Evolutionary conservation across 2,888 invertebrate species (phyloP).

Genomic region (Belgica antarctica): DNA sequence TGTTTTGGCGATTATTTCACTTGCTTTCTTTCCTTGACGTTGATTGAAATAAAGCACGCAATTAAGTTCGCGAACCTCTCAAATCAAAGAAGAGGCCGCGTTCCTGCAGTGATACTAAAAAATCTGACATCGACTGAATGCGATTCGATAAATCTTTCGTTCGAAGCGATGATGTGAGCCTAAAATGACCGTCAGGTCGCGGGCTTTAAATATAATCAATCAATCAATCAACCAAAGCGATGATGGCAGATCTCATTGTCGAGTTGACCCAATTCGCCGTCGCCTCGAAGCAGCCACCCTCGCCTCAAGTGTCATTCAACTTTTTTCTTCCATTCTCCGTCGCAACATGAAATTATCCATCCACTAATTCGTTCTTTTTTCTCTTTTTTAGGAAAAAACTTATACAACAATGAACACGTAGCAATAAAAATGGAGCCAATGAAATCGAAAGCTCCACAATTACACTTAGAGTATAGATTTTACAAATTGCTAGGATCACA

Average conservation of each 20-base stretch:
- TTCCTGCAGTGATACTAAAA: too few species aligned
- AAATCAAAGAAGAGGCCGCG: too few species aligned
- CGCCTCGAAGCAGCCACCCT: neutral
- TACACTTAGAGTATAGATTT: constrained; percentile 99
- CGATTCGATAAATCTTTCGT: too few species aligned
- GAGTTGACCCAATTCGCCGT: neutral
- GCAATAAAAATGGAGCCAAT: constrained; percentile 99
- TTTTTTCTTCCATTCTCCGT: neutral
- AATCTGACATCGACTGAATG: too few species aligned
- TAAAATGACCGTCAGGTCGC: too few species aligned
- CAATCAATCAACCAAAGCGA: too few species aligned
- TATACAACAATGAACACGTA: constrained; percentile 99
- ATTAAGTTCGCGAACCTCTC: neutral
- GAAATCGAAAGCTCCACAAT: constrained; percentile 99
- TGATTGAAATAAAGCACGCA: neutral
- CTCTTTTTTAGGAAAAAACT: constrained; percentile 88
- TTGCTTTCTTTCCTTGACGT: neutral
- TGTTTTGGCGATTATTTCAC: too few species aligned
- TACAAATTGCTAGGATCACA: constrained; percentile 98
- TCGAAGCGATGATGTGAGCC: too few species aligned
- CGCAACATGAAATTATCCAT: neutral
- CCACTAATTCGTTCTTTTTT: constrained; percentile 43
- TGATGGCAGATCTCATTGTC: neutral
- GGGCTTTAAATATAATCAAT: too few species aligned
- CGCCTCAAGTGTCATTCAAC: neutral